These are phyloP conservation scores for Eulemur albifrons DNA, from an alignment of 2,797 vertebrate species.

Conservation along the genomic window DNA sequence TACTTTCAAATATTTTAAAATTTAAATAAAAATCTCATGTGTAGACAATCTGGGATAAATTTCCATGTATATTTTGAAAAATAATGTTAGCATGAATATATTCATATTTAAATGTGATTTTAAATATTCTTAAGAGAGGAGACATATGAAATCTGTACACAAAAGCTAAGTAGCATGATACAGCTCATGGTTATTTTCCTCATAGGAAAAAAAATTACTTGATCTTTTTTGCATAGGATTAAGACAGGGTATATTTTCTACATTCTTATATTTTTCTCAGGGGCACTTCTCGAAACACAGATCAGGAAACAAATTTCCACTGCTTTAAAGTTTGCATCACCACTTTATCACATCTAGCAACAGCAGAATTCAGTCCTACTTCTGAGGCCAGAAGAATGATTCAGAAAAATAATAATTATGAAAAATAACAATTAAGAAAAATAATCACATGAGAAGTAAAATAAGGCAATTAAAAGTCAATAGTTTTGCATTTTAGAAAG, in stretches of 20 bases:
- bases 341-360: neutral
- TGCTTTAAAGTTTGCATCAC: neutral
- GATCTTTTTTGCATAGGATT: conserved; percentile 75
- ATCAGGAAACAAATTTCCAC: neutral
- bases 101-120: conserved; percentile 72
- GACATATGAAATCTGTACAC: conserved; percentile 58
- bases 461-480: conserved; percentile 27
- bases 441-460: conserved; percentile 1
- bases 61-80: conserved; percentile 56
- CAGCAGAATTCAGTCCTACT: conserved; percentile 18
- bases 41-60: conserved; percentile 58
- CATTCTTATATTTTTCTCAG: conserved; percentile 51
- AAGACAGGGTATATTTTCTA: conserved; percentile 67
- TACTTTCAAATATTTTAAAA: conserved; percentile 70
- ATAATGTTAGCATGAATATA: conserved; percentile 62
- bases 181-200: conserved; percentile 40
- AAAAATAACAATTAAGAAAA: conserved; percentile 42
- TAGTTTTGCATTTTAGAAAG: conserved; percentile 10
- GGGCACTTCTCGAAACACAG: conserved; percentile 39
- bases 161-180: conserved; percentile 58
- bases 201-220: conserved; percentile 51
- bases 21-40: conserved; percentile 77
- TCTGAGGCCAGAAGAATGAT: conserved; percentile 43
- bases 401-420: neutral
- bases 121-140: conserved; percentile 70